Evolutionary conservation across 2,888 invertebrate genomes (phyloP).

Genomic region (Agrochola lota): DNA sequence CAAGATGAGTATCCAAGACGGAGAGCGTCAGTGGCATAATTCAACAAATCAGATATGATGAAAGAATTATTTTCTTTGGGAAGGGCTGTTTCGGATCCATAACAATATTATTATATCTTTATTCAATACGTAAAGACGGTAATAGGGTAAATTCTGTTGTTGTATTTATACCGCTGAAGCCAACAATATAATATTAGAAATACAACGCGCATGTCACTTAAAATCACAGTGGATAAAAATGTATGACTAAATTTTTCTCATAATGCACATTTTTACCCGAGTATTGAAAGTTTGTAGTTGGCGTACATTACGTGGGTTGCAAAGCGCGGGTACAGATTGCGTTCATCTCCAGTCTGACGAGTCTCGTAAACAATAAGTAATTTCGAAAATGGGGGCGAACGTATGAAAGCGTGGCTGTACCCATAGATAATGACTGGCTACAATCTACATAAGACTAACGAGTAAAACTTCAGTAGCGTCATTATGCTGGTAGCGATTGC

Average conservation of each 20-base stretch:
- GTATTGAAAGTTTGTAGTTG: slow-evolving; percentile 59
- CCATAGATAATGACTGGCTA: slow-evolving; percentile 79
- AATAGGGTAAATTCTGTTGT: slow-evolving; percentile 66
- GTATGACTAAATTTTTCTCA: slow-evolving; percentile 37
- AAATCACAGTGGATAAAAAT: slow-evolving; percentile 56
- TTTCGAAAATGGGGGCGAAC: slow-evolving; percentile 77
- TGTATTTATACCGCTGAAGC: slow-evolving; percentile 52
- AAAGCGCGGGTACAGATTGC: slow-evolving; percentile 69
- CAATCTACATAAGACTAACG: slow-evolving; percentile 77
- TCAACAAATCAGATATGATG: slow-evolving; percentile 84
- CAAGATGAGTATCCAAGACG: slow-evolving; percentile 87
- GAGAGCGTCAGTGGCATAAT: slow-evolving; percentile 86
- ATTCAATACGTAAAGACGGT: slow-evolving; percentile 67
- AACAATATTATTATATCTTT: slow-evolving; percentile 72
- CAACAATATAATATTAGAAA: slow-evolving; percentile 51
- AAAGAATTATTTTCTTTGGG: slow-evolving; percentile 80
- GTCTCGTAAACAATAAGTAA: slow-evolving; percentile 78
- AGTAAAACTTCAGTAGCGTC: slow-evolving; percentile 78
- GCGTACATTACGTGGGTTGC: slow-evolving; percentile 49
- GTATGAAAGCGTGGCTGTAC: slow-evolving; percentile 74
- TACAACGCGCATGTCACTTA: slow-evolving; percentile 37
- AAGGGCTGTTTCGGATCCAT: slow-evolving; percentile 75
- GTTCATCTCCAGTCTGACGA: slow-evolving; percentile 70
- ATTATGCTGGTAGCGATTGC: slow-evolving; percentile 76
- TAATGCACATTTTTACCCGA: slow-evolving; percentile 52